phyloP scores from a whole-genome alignment of 2,888 invertebrate genomes.

The Ligdia adustata region DNA sequence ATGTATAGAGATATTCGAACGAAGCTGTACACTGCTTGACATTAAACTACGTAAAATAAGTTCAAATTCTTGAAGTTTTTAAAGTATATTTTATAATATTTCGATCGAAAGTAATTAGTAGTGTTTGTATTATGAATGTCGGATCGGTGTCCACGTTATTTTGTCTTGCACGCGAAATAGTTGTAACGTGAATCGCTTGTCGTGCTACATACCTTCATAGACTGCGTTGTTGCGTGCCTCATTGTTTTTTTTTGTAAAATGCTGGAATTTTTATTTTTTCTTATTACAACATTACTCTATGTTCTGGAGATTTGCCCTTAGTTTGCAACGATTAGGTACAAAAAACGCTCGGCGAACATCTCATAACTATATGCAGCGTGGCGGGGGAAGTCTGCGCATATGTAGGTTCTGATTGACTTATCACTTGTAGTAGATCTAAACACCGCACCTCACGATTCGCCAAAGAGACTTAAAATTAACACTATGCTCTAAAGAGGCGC shows the following conservation, averaged over 20 bases:
- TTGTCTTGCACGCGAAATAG: slow-evolving; percentile 36
- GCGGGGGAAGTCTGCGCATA: too few relatives aligned
- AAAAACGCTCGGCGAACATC: too few relatives aligned
- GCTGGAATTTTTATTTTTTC: not conserved
- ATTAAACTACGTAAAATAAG: slow-evolving; percentile 65
- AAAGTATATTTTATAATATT: slow-evolving; percentile 74
- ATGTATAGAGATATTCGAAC: slow-evolving; percentile 58
- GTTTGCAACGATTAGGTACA: too few relatives aligned
- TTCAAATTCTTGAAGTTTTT: slow-evolving; percentile 76
- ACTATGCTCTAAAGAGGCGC: too few relatives aligned
- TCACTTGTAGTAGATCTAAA: too few relatives aligned
- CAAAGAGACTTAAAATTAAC: too few relatives aligned
- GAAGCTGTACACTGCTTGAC: slow-evolving; percentile 77
- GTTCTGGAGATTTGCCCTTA: too few relatives aligned
- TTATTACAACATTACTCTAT: too few relatives aligned
- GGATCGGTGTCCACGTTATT: slow-evolving; percentile 44
- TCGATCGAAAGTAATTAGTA: slow-evolving; percentile 64
- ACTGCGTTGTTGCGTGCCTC: slow-evolving; percentile 14
- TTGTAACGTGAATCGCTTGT: slow-evolving; percentile 19
- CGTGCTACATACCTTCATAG: slow-evolving; percentile 2
- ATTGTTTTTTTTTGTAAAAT: too few relatives aligned
- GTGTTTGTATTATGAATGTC: slow-evolving; percentile 62
- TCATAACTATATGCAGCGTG: too few relatives aligned
- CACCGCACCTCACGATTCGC: too few relatives aligned
- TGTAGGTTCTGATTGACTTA: too few relatives aligned